Evolutionary conservation across 2,113 vertebrate species (phyloP).

Genomic region (Toxostoma redivivum): DNA sequence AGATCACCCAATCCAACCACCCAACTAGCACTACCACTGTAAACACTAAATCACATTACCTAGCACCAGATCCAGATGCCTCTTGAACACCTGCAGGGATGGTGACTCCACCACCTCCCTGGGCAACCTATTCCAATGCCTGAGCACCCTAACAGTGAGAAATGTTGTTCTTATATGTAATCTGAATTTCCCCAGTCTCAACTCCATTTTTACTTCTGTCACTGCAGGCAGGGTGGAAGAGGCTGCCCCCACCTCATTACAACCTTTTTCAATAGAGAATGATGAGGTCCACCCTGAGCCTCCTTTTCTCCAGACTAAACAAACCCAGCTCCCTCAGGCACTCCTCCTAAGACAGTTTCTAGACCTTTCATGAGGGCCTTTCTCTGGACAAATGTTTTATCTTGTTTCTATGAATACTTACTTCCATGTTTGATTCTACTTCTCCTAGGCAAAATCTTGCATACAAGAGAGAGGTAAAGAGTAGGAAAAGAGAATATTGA

Average conservation of each 20-base stretch:
- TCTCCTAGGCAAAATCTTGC: not conserved
- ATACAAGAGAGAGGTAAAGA: not conserved
- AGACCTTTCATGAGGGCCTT: fast-evolving
- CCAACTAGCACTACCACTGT: not conserved
- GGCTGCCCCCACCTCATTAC: not conserved
- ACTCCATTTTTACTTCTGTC: not conserved
- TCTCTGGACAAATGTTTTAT: not conserved
- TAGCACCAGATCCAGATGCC: not conserved
- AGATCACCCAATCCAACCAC: not conserved
- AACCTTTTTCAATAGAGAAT: not conserved
- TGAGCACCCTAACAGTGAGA: not conserved
- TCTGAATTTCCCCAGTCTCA: not conserved
- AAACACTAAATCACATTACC: not conserved
- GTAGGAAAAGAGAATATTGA: not conserved
- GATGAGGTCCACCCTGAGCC: not conserved
- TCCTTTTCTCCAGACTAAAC: not conserved
- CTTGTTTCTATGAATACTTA: not conserved
- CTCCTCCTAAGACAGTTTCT: not conserved
- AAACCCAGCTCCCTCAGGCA: not conserved
- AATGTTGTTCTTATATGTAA: not conserved
- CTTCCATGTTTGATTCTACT: not conserved
- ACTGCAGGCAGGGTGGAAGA: not conserved
- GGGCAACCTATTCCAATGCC: not conserved
- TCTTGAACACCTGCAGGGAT: not conserved
- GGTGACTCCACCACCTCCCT: not conserved